Evolutionary conservation across 2,888 invertebrate species (phyloP).

Genomic region (Ichneumon xanthorius): DNA sequence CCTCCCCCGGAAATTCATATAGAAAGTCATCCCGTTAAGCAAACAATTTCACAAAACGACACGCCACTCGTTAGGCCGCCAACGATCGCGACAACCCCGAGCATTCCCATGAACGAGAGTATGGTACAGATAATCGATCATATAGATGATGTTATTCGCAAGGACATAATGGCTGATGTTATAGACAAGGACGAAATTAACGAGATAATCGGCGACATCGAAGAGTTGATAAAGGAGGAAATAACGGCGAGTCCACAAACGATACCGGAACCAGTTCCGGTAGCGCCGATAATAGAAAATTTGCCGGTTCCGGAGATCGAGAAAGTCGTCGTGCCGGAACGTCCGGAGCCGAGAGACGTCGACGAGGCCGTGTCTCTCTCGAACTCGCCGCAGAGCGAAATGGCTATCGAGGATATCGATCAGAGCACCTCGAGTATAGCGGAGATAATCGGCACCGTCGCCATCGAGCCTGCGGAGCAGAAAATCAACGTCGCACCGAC

Average conservation of each 20-base stretch:
- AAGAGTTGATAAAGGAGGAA: slow-evolving; percentile 83
- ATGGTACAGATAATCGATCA: slow-evolving; percentile 82
- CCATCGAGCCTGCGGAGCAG: slow-evolving; percentile 76
- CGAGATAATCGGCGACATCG: slow-evolving; percentile 83
- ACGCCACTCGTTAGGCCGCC: slow-evolving; percentile 55
- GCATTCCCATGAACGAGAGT: slow-evolving; percentile 75
- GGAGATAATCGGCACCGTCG: slow-evolving; percentile 85
- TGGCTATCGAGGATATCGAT: slow-evolving; percentile 86
- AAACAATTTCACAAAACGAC: slow-evolving; percentile 53
- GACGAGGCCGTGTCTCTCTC: slow-evolving; percentile 85
- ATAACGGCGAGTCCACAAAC: slow-evolving; percentile 80
- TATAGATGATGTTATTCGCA: slow-evolving; percentile 81
- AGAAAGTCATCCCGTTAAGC: slow-evolving; percentile 57
- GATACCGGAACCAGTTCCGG: slow-evolving; percentile 56
- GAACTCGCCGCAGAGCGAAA: slow-evolving; percentile 85
- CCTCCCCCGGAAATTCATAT: slow-evolving; percentile 42
- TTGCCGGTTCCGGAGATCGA: slow-evolving; percentile 65
- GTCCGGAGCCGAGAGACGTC: slow-evolving; percentile 84
- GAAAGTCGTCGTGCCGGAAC: slow-evolving; percentile 71
- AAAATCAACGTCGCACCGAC: slow-evolving; percentile 71
- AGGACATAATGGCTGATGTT: slow-evolving; percentile 81
- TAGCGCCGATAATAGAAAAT: slow-evolving; percentile 70
- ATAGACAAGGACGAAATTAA: slow-evolving; percentile 84
- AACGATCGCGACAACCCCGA: slow-evolving; percentile 63
- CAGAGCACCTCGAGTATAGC: slow-evolving; percentile 86